Conservation (phyloP, 2,888 invertebrate species). For the Petrolisthes manimaculis region DNA sequence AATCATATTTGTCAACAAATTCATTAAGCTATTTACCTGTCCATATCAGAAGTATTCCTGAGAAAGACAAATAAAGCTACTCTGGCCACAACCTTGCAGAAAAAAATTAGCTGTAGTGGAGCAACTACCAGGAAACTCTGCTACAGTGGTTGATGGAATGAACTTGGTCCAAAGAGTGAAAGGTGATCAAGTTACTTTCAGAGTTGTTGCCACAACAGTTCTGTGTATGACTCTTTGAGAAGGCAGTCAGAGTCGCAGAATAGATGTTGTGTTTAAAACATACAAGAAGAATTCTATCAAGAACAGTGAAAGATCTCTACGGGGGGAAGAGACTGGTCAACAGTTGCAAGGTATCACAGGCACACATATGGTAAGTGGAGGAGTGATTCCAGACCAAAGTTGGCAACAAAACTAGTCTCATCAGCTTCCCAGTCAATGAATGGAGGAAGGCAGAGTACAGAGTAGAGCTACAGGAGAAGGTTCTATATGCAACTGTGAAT, state of each 20-base stretch:
- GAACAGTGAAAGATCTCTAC: conserved; percentile 23
- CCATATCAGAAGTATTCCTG: no score
- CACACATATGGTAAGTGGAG: conserved; percentile 16
- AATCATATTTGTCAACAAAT: no score
- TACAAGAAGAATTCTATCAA: conserved; percentile 2
- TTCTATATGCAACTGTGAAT: conserved; percentile 14
- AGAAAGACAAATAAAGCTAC: conserved; percentile 43
- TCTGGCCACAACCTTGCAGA: conserved; percentile 41
- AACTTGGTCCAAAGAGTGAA: conserved; percentile 40
- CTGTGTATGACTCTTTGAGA: conserved; percentile 22
- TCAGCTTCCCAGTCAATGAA: conserved; percentile 11
- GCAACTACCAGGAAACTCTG: conserved; percentile 16
- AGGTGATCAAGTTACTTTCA: conserved; percentile 26
- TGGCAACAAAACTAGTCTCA: conserved; percentile 32
- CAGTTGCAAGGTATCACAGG: conserved; percentile 30
- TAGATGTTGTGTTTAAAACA: conserved; percentile 32
- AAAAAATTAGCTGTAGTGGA: conserved; percentile 32
- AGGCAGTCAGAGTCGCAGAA: conserved; percentile 14
- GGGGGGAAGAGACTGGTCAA: conserved; percentile 19
- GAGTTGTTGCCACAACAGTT: conserved; percentile 28
- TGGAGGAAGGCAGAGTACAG: conserved; percentile 40
- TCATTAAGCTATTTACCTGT: no score
- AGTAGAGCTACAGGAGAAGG: conserved; percentile 37
- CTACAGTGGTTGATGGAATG: conserved; percentile 25
- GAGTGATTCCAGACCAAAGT: conserved; percentile 20